Base-by-base conservation (phyloP, 2,113 vertebrate genomes). In the Nothobranchius kuhntae region DNA sequence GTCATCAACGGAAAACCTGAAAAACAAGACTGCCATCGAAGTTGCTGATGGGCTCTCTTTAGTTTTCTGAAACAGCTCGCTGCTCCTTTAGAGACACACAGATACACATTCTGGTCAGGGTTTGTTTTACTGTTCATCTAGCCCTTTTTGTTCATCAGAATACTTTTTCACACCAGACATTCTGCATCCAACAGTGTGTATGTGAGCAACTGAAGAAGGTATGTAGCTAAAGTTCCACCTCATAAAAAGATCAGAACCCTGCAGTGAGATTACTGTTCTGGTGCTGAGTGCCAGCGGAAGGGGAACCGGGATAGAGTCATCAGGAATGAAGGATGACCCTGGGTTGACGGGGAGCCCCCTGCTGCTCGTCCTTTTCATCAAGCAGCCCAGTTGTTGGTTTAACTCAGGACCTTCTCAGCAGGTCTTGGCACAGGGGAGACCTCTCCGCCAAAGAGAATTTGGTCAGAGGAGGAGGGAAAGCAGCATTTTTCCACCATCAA, bases 311-410 rank as follows among this genome's bases (percentile, higher is more conserved):
- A 91, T 90, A 90, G 83, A 92, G 89, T 85, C 75, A 76, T 91
- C 88, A 88, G 53, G 77, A 71, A 64, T 82, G 71, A 58, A 64
- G 58, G 61, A 81, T 86, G 81, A 87, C 77, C 71, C 66, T 26
- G 73, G 70, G 82, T 85, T 89, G 87, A 88, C 68, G 66, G 66
- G 44, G 21, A 54, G 53, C 77, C 78, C 73, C 83, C 81, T 35
- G 15, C 76, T 70, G 89, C 46, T 85, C 53, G 3, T 63, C 74
- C 72, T 87, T 91, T 92, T 92, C 86, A 92, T 92, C 91, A 62
- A 70, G 54, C 57, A 57, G 73, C 71, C 57, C 89, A 87, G 86
- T 90, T 92, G 91, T 92, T 91, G 86, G 79, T 91, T 91, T 89
- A 90, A 76, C 88, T 91, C 84, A 76, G 86, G 75, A 81, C 71